Conservation (phyloP, 2,113 vertebrate genomes). For the Emydocephalus ijimae region DNA sequence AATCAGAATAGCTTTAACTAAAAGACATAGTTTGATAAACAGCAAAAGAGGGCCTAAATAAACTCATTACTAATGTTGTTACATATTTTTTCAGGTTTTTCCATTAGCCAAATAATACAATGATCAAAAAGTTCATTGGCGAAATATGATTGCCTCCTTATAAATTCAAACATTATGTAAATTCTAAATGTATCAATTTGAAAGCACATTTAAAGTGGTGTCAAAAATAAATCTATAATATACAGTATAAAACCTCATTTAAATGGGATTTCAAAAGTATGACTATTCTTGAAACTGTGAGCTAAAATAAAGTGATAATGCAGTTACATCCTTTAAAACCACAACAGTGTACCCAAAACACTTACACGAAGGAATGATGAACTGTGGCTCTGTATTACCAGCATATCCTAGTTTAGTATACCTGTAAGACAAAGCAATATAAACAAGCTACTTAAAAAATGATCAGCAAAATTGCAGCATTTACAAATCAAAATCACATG, state of each 20-base stretch:
- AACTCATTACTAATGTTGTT: not conserved
- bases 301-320: not conserved
- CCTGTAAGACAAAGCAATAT: conserved; percentile 66
- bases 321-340: not conserved
- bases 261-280: not conserved
- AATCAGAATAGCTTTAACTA: fast-evolving
- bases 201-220: not conserved
- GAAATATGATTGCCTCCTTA: not conserved
- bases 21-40: not conserved
- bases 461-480: not conserved
- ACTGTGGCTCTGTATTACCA: conserved; percentile 97
- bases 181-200: not conserved
- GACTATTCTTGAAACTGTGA: not conserved
- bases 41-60: not conserved
- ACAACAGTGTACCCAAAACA: conserved; percentile 40
- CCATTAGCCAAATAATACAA: not conserved
- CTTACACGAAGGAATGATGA: conserved; percentile 99
- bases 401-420: conserved; percentile 98
- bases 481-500: not conserved
- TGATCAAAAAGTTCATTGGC: not conserved
- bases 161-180: not conserved
- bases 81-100: not conserved
- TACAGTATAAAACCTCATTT: not conserved
- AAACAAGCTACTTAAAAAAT: not conserved
- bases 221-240: not conserved